phyloP scores from a whole-genome alignment of 1,140 invertebrate species.

The Scaptomyza montana region DNA sequence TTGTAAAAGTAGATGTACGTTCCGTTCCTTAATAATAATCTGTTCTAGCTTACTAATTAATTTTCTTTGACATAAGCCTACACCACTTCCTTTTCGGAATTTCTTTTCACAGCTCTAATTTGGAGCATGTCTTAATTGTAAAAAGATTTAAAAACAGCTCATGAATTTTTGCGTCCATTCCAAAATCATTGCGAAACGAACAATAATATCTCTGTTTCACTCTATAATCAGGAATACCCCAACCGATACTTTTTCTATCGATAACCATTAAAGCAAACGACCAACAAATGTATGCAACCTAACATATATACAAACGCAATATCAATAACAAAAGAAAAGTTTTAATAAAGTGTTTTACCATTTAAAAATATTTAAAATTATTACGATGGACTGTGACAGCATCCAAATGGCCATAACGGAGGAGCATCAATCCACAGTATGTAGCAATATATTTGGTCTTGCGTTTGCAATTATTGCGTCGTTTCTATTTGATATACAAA shows the following conservation, averaged over 20 bases:
- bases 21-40: no score
- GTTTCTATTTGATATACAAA: constrained; percentile 2
- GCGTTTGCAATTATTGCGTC: constrained; percentile 22
- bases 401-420: constrained; percentile 53
- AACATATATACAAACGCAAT: not conserved
- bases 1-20: no score
- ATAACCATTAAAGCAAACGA: not conserved
- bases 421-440: constrained; percentile 37
- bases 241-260: not conserved
- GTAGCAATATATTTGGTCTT: constrained; percentile 1
- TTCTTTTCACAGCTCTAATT: no score
- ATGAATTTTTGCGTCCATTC: no score
- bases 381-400: constrained; percentile 43
- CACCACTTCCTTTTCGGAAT: no score
- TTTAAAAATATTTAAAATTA: not conserved
- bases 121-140: no score
- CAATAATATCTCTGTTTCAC: not conserved
- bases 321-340: not conserved
- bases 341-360: not conserved
- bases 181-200: no score
- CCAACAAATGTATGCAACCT: not conserved
- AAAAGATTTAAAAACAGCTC: no score
- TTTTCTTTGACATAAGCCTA: no score
- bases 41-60: no score
- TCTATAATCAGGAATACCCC: not conserved